Conservation (phyloP, 2,888 invertebrate genomes). For the Hoplodrina ambigua region DNA sequence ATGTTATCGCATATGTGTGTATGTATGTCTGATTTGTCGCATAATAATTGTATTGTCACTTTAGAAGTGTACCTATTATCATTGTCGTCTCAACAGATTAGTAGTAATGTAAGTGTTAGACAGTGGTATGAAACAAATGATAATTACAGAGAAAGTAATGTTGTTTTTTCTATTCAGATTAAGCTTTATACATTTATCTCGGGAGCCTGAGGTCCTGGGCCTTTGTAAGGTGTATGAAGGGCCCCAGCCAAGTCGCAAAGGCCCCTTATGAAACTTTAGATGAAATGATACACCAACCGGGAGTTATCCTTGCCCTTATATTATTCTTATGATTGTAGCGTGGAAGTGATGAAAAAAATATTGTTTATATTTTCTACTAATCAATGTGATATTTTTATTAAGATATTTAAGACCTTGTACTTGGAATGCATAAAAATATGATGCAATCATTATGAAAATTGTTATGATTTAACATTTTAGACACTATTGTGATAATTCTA, state of each 20-base stretch:
- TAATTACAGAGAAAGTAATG: constrained; percentile 7
- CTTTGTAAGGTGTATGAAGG: too few relatives aligned
- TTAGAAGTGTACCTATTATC: constrained; percentile 12
- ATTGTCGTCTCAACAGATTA: constrained; percentile 3
- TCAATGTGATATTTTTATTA: constrained; percentile 69
- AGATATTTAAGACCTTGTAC: constrained; percentile 28
- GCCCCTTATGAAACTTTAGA: too few relatives aligned
- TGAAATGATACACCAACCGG: too few relatives aligned
- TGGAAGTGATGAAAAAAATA: not conserved
- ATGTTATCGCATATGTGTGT: constrained; percentile 9
- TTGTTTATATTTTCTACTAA: constrained; percentile 44
- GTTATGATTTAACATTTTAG: constrained; percentile 37
- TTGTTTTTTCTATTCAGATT: not conserved
- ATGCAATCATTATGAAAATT: constrained; percentile 43
- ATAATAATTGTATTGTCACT: constrained; percentile 27
- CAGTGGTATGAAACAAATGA: constrained; percentile 3
- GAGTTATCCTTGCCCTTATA: not conserved
- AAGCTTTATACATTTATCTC: too few relatives aligned
- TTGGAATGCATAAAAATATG: constrained; percentile 50
- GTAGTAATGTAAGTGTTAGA: constrained; percentile 14
- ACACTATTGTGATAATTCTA: constrained; percentile 59
- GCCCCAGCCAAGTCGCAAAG: too few relatives aligned
- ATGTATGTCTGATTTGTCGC: constrained; percentile 7
- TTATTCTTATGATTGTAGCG: constrained; percentile 23
- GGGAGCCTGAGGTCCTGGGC: too few relatives aligned